Conservation (phyloP, 2,888 invertebrate species). For the Drosophila paracracens region DNA sequence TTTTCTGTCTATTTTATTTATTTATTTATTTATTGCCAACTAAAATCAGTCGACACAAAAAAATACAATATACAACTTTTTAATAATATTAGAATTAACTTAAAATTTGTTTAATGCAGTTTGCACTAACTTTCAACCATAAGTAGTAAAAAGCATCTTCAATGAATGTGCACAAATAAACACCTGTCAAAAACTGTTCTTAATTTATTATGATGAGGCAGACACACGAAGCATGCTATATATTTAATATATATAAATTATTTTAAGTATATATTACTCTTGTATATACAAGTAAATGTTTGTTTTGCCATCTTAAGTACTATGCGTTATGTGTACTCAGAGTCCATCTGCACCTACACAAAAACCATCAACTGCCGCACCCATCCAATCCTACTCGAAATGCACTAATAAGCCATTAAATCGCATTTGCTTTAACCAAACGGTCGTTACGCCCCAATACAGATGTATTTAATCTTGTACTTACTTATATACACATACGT, state of each 20-base stretch:
- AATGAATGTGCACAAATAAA: not conserved
- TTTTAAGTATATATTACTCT: slow-evolving; percentile 85
- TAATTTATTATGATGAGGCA: not conserved
- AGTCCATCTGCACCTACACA: not conserved
- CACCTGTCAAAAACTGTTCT: not conserved
- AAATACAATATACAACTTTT: not conserved
- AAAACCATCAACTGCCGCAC: not conserved
- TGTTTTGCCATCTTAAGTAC: not conserved
- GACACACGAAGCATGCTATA: not conserved
- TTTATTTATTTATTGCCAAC: too few relatives aligned
- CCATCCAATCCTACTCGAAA: slow-evolving; percentile 4
- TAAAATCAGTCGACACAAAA: too few relatives aligned
- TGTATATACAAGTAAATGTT: not conserved
- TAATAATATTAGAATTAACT: not conserved
- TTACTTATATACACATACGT: slow-evolving; percentile 4
- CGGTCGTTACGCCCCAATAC: slow-evolving; percentile 29
- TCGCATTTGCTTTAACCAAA: slow-evolving; percentile 39
- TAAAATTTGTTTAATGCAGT: not conserved
- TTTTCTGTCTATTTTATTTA: too few relatives aligned
- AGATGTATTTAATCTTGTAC: slow-evolving; percentile 26
- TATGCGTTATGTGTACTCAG: not conserved
- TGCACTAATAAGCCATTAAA: slow-evolving; percentile 63
- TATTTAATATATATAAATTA: not conserved
- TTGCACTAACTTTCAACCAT: not conserved
- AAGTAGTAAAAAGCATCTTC: not conserved